Conservation (phyloP, 2,888 invertebrate genomes). For the Sicus ferrugineus region DNA sequence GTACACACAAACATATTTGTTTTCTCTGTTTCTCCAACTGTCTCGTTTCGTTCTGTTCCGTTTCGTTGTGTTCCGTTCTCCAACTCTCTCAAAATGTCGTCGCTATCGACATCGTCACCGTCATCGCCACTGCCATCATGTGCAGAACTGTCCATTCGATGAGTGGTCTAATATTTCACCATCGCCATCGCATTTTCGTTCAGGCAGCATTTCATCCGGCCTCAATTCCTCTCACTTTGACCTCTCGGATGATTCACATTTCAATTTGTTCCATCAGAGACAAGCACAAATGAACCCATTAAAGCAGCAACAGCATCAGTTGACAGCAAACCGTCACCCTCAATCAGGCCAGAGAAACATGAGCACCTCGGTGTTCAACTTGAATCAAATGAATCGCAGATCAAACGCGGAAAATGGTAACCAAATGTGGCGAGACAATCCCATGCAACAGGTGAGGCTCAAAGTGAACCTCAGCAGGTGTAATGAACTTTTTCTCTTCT, state of each 20-base stretch:
- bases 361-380: constrained; percentile 69
- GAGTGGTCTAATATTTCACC: constrained; percentile 64
- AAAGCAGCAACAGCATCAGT: constrained; percentile 43
- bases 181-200: constrained; percentile 63
- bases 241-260: constrained; percentile 61
- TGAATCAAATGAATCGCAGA: constrained; percentile 61
- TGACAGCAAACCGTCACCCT: constrained; percentile 37
- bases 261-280: constrained; percentile 57
- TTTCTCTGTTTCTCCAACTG: constrained; percentile 31
- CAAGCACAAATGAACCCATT: constrained; percentile 39
- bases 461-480: not conserved
- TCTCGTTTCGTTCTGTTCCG: constrained; percentile 38
- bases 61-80: constrained; percentile 36
- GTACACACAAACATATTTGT: constrained; percentile 27
- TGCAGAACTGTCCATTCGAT: constrained; percentile 54
- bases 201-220: constrained; percentile 64
- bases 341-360: constrained; percentile 51
- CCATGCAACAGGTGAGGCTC: constrained; percentile 69
- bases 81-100: constrained; percentile 34
- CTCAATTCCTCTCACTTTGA: constrained; percentile 63
- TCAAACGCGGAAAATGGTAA: constrained; percentile 52
- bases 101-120: constrained; percentile 26
- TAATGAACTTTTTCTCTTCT: not conserved
- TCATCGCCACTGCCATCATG: constrained; percentile 33
- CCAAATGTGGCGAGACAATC: constrained; percentile 51